Base-by-base conservation (phyloP, 2,113 vertebrate species). In the Pandion haliaetus region DNA sequence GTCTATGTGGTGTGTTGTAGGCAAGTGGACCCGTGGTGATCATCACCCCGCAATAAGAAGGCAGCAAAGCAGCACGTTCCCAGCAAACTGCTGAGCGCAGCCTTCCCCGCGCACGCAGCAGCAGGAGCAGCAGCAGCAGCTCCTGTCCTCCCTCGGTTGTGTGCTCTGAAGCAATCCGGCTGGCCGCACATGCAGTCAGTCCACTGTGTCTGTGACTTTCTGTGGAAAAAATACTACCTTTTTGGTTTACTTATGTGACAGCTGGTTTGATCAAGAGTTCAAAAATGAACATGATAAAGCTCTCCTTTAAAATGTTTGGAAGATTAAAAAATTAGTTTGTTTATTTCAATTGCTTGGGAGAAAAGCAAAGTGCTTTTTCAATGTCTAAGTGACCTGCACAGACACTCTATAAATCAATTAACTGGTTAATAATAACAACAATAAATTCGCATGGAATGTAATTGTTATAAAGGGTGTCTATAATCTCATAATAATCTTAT, bases 101-200 rank as follows among this genome's bases (percentile, higher is more conserved):
- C 69, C n/a, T 65, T 25, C 45, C 58, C 18, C 65, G 9, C 12
- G 19, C 13, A 26, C 25, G 47, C 47, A 49, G 47, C 12, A 13
- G 47, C 5, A 6, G 47, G 21, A 49, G 21, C 32, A 20, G 58
- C 38, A 11, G 65, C 65, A 24, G 24, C 77, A n/a, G 29, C 38
- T 58, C 28, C 49, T 23, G 12, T 24, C 25, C 10, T 7, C 17
- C 20, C 4, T 2, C 8, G 4, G 3, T 1, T 8, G 4, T 0
- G 23, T 61, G 32, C 66, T 77, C 40, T 65, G 45, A 59, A 72
- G 45, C 49, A 44, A 36, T 8, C 26, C 6, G 28, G 21, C 38
- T 20, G 59, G 54, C 55, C 36, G 8, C 17, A 12, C 3, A 6
- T 29, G 38, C 63, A 25, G 8, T 14, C 63, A 25, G 8, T 14